Percentiles rank a stretch among this genome's conserved stretches.
phyloP scores from a whole-genome alignment of 2,113 vertebrate species.

The Asarcornis scutulata region DNA sequence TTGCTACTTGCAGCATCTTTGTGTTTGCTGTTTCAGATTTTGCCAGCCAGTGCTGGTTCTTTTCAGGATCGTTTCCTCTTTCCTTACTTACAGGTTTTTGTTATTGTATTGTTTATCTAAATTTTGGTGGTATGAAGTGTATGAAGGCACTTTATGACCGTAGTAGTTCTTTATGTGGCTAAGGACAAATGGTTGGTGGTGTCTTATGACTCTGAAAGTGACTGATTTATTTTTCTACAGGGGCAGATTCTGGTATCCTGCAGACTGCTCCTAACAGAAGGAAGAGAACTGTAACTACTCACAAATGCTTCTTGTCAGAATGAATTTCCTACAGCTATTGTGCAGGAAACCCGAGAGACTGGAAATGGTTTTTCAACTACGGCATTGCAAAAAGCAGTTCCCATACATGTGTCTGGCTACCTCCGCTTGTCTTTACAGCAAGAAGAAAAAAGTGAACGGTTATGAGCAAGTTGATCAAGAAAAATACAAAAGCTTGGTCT shows the following conservation, averaged over 20 bases:
- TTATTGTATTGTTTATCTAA: not conserved
- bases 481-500: conserved; percentile 87
- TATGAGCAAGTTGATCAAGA: conserved; percentile 85
- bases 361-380: conserved; percentile 14
- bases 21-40: not conserved
- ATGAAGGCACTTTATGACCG: not conserved
- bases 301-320: conserved; percentile 46
- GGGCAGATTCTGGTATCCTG: not conserved
- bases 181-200: not conserved
- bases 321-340: conserved; percentile 68
- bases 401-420: conserved; percentile 66
- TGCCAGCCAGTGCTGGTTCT: not conserved
- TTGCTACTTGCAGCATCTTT: not conserved
- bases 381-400: conserved; percentile 34
- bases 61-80: not conserved
- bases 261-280: not conserved
- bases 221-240: conserved; percentile 18
- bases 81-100: not conserved
- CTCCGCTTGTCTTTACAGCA: conserved; percentile 66
- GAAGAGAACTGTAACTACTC: not conserved
- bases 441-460: conserved; percentile 76
- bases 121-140: not conserved
- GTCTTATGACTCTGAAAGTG: not conserved
- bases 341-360: conserved; percentile 51
- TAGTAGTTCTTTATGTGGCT: not conserved